Conservation (phyloP, 2,888 invertebrate species). For the Drosophila subquinaria region DNA sequence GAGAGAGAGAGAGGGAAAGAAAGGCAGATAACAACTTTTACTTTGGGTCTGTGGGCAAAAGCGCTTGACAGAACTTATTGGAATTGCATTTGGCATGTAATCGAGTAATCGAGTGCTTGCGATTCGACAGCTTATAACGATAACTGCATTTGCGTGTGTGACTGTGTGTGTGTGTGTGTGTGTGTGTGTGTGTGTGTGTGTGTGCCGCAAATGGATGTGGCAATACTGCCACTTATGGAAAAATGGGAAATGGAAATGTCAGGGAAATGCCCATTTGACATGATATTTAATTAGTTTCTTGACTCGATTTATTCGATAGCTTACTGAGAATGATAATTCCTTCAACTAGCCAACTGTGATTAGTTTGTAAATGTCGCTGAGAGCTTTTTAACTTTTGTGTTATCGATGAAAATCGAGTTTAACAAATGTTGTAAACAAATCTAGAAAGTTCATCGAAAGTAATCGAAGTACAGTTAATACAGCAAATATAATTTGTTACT, state of each 20-base stretch:
- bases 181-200: not conserved
- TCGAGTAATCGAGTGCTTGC: constrained; percentile 43
- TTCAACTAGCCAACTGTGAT: too few species aligned
- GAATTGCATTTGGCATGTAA: constrained; percentile 59
- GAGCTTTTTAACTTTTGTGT: not conserved
- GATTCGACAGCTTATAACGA: constrained; percentile 38
- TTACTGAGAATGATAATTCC: not conserved
- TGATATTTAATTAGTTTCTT: constrained; percentile 1
- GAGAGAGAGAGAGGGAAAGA: not conserved
- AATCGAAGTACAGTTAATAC: not conserved
- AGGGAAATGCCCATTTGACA: not conserved
- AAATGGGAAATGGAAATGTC: constrained; percentile 13
- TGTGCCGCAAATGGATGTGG: not conserved
- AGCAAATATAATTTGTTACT: too few species aligned
- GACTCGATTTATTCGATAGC: not conserved
- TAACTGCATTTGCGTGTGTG: constrained; percentile 7
- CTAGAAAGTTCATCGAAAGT: not conserved
- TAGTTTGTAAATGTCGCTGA: too few species aligned
- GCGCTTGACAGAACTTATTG: constrained; percentile 49
- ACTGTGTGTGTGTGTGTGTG: not conserved
- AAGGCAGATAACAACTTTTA: constrained; percentile 4
- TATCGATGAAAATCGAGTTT: not conserved
- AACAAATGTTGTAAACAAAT: not conserved
- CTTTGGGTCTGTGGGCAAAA: constrained; percentile 20
- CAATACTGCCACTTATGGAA: constrained; percentile 8